Percentiles rank a stretch among this genome's conserved stretches.
These are phyloP conservation scores for Macroglossus sobrinus DNA, from an alignment of 2,113 vertebrate genomes.

Conservation along the genomic window DNA sequence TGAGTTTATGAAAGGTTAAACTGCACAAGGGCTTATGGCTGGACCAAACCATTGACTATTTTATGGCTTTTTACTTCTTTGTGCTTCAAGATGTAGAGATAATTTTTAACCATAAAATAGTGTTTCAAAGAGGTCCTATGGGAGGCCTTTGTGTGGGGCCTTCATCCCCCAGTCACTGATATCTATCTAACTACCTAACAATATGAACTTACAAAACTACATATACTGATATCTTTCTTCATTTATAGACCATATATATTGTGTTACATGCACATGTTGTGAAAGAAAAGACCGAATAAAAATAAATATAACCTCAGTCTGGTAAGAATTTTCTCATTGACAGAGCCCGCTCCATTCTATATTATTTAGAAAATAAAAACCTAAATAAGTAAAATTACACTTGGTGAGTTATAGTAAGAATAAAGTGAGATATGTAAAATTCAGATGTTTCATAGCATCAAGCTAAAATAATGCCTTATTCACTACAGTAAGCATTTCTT, in stretches of 20 bases:
- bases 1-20: no score
- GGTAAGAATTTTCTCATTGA: neutral
- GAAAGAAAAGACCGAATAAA: neutral
- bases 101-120: no score
- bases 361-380: neutral
- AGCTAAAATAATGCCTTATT: neutral
- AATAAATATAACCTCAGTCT: neutral
- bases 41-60: no score
- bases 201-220: neutral
- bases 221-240: neutral
- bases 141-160: no score
- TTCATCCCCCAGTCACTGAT: no score
- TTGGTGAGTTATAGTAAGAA: neutral
- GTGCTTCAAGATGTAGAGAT: no score
- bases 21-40: no score
- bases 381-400: neutral
- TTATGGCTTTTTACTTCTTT: no score
- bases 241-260: neutral
- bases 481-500: neutral
- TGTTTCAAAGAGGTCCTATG: no score
- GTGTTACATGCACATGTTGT: neutral
- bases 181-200: no score
- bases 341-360: neutral
- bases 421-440: neutral
- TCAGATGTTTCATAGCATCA: neutral